These are phyloP conservation scores for Drosophila obscura DNA, from an alignment of 1,140 invertebrate species.

Conservation along the genomic window DNA sequence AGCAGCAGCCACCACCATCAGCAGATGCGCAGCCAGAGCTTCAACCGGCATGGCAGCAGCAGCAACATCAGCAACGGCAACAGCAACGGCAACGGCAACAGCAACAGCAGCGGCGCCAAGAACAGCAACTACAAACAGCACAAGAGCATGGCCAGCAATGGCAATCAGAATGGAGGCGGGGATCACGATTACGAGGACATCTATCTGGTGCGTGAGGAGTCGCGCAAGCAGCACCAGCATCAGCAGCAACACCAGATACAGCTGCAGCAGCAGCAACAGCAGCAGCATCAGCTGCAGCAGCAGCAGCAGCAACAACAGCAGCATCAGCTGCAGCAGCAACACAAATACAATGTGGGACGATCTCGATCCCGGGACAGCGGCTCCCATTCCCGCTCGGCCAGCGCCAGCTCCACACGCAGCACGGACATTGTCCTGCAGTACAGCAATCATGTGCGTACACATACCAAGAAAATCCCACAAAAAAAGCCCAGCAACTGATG, in stretches of 20 bases:
- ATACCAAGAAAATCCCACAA: not conserved
- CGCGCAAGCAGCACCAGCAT: slow-evolving; percentile 74
- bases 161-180: slow-evolving; percentile 42
- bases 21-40: slow-evolving; percentile 54
- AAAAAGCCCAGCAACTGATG: not conserved
- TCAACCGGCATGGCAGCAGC: slow-evolving; percentile 42
- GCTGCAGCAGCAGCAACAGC: slow-evolving; percentile 33
- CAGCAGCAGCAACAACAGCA: slow-evolving; percentile 19
- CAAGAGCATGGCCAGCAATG: slow-evolving; percentile 38
- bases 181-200: slow-evolving; percentile 91
- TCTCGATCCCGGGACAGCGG: slow-evolving; percentile 87
- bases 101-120: slow-evolving; percentile 27
- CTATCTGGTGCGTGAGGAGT: slow-evolving; percentile 87
- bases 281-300: slow-evolving; percentile 21
- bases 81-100: slow-evolving; percentile 36
- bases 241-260: slow-evolving; percentile 37
- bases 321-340: slow-evolving; percentile 48
- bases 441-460: slow-evolving; percentile 76
- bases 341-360: slow-evolving; percentile 76
- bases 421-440: slow-evolving; percentile 82
- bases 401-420: slow-evolving; percentile 85
- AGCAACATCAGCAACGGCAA: slow-evolving; percentile 34
- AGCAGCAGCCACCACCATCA: slow-evolving; percentile 61
- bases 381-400: slow-evolving; percentile 87
- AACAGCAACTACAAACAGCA: slow-evolving; percentile 48